Conservation (phyloP, 2,888 invertebrate genomes). For the Blastobasis lacticolella region DNA sequence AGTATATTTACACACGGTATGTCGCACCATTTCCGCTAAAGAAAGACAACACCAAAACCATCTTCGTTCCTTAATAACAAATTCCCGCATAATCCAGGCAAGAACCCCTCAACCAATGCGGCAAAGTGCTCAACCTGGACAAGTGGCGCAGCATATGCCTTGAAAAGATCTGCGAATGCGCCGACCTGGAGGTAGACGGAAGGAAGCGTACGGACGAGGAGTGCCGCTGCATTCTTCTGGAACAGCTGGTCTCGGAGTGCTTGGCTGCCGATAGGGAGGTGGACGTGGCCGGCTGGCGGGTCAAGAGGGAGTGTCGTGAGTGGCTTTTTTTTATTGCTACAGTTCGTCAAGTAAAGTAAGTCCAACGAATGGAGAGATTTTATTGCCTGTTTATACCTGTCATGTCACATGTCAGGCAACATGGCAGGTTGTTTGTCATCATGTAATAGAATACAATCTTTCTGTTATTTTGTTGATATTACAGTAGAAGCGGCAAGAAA, state of each 20-base stretch:
- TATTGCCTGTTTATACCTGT: too few relatives aligned
- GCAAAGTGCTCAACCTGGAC: constrained; percentile 76
- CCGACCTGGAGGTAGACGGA: constrained; percentile 68
- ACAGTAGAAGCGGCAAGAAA: too few relatives aligned
- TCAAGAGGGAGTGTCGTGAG: constrained; percentile 81
- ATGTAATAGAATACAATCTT: too few relatives aligned
- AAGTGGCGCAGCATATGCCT: constrained; percentile 82
- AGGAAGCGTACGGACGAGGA: constrained; percentile 38
- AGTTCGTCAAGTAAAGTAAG: too few relatives aligned
- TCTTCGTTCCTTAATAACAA: too few relatives aligned
- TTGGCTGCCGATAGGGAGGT: constrained; percentile 76
- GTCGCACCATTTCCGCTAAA: too few relatives aligned
- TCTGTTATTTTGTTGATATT: too few relatives aligned
- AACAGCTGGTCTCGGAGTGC: constrained; percentile 83
- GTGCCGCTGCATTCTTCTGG: constrained; percentile 82
- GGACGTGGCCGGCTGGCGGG: constrained; percentile 82
- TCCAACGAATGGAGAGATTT: too few relatives aligned
- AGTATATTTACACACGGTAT: too few relatives aligned
- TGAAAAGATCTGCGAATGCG: constrained; percentile 84
- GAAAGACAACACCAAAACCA: not conserved
- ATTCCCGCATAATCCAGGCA: constrained; percentile 48
- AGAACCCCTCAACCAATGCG: constrained; percentile 78
- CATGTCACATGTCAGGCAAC: too few relatives aligned
- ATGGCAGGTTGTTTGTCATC: too few relatives aligned
- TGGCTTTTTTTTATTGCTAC: constrained; percentile 13